Evolutionary conservation across 2,888 invertebrate species (phyloP).

Genomic region (Heteromurus nitidus): DNA sequence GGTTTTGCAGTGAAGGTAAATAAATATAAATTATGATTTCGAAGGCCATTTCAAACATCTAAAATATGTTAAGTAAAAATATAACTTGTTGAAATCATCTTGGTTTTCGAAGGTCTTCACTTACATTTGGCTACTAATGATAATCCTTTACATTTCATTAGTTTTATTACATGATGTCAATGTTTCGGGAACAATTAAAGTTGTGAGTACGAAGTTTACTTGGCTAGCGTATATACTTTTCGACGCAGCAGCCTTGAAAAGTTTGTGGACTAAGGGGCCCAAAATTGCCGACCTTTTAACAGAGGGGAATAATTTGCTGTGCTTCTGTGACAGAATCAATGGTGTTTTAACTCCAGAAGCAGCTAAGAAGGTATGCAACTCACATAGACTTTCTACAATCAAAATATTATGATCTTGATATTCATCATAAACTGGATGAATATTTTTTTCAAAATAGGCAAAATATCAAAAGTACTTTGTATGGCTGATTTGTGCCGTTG

Average conservation of each 20-base stretch:
- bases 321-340: neutral
- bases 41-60: neutral
- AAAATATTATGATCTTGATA: neutral
- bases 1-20: slow-evolving; percentile 5
- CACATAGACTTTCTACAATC: neutral
- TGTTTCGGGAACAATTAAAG: neutral
- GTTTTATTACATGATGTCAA: slow-evolving; percentile 26
- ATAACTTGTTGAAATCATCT: too few relatives aligned
- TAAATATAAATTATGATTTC: slow-evolving; percentile 1
- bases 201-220: slow-evolving; percentile 5
- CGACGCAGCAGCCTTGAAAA: slow-evolving; percentile 21
- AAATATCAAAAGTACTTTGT: neutral
- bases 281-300: slow-evolving; percentile 30
- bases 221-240: slow-evolving; percentile 46
- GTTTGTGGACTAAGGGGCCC: slow-evolving; percentile 13
- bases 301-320: slow-evolving; percentile 18
- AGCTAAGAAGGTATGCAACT: neutral
- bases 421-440: neutral
- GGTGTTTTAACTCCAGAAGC: too few relatives aligned
- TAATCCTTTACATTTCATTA: slow-evolving; percentile 24
- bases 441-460: neutral
- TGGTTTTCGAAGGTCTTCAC: slow-evolving; percentile 26
- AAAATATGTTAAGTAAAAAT: slow-evolving; percentile 21
- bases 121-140: slow-evolving; percentile 29
- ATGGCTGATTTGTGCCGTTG: neutral